These are phyloP conservation scores for Micromussa lordhowensis DNA, from an alignment of 92 coral and sea anemone genomes.

Conservation along the genomic window DNA sequence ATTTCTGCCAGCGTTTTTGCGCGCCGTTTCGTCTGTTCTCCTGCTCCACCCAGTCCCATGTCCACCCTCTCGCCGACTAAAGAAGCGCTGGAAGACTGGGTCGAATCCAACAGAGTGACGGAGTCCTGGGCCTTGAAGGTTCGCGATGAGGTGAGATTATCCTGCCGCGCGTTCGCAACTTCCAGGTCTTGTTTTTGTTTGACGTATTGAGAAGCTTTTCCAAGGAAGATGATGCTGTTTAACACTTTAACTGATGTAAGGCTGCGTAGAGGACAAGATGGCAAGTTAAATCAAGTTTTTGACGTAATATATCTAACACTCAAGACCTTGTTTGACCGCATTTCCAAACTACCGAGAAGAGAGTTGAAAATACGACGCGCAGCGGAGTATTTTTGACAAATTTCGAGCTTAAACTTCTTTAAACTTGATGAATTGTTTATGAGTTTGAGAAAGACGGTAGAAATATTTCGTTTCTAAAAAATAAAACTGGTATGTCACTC, in stretches of 20 bases:
- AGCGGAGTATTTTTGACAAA: no score
- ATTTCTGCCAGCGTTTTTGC: slow-evolving; percentile 90
- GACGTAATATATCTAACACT: no score
- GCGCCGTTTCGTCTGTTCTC: slow-evolving; percentile 46
- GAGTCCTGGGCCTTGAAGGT: slow-evolving; percentile 45
- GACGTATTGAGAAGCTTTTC: slow-evolving; percentile 89
- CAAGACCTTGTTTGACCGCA: no score
- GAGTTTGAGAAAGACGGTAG: no score
- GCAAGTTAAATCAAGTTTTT: background rate
- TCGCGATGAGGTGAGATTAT: slow-evolving; percentile 24
- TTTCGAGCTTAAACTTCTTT: no score
- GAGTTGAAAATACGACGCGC: no score
- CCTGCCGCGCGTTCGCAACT: slow-evolving; percentile 4
- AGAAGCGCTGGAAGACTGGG: slow-evolving; percentile 28
- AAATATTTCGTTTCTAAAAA: no score
- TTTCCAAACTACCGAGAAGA: no score
- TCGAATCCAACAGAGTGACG: slow-evolving; percentile 47
- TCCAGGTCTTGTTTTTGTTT: slow-evolving; percentile 74
- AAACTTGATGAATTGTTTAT: no score
- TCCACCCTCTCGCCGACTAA: slow-evolving; percentile 27
- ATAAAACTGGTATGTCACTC: no score
- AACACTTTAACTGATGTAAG: slow-evolving; percentile 87
- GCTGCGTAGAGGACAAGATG: slow-evolving; percentile 46
- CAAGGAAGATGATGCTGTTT: slow-evolving; percentile 94
- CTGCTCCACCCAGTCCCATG: background rate